Evolutionary conservation across 2,113 vertebrate genomes (phyloP), one percentile per base, ranked within the genome.

Genomic region (Thomomys bottae): DNA sequence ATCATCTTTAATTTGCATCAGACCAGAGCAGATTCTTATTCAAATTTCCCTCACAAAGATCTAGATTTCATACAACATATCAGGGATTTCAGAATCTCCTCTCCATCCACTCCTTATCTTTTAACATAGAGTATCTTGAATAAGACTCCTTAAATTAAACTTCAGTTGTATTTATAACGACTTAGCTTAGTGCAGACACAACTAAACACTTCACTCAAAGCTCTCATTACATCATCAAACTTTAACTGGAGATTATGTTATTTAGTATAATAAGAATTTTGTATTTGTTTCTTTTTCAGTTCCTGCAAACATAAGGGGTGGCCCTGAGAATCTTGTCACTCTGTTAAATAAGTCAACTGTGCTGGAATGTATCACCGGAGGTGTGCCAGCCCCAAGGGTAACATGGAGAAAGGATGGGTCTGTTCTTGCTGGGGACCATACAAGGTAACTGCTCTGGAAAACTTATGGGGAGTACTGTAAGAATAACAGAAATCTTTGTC

Each of bases 391-490:
- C 0, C 99, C 99, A 3, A 98, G 98, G 26, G 94, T 99, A 80
- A 98, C 98, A 0, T 99, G 99, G 99, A 99, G 99, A 95, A 99
- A 99, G 96, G 98, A 99, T 72, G 99, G 99, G 6, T 96, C 97
- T 45, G 23, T 99, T 96, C 84, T 99, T 72, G 87, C 98, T 61
- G 98, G 96, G 94, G 98, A 97, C 96, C 98, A 94, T 77, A 94
- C 97, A 0, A 98, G 98, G 98, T 98, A 97, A 96, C 70, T 30
- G 0, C 70, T 73, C 63, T 72, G 38, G 34, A 79, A 66, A 79
- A 45, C 34, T 45, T 45, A 36, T 42, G 4, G 36, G 71, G n/a
- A 66, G 11, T 45, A 3, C 36, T 18, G 0, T 59, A 84, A 76
- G 57, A 63, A 34, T 81, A 93, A 78, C 45, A 57, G 12, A 36